These are phyloP conservation scores for Pygmarrhopalites habei DNA, from an alignment of 1,140 invertebrate genomes.

Conservation along the genomic window DNA sequence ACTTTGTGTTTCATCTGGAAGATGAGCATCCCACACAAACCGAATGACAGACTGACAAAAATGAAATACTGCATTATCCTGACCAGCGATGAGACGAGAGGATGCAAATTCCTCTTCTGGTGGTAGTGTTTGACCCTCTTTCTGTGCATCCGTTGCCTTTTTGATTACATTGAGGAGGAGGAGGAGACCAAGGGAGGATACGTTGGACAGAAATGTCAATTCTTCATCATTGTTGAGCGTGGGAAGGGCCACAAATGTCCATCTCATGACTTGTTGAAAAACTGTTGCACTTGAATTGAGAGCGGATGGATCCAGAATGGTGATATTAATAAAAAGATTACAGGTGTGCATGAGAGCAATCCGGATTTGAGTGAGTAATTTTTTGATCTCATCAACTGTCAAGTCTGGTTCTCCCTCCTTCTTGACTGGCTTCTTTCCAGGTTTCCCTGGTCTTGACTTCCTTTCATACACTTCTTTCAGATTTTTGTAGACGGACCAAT, in stretches of 20 bases:
- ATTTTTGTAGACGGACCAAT: constrained; percentile 79
- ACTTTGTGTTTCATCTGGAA: constrained; percentile 75
- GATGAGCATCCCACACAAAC: constrained; percentile 87
- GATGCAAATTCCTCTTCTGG: constrained; percentile 54
- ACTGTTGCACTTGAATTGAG: constrained; percentile 66
- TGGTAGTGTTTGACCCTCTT: constrained; percentile 76
- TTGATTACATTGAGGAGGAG: constrained; percentile 74
- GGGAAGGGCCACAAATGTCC: constrained; percentile 77
- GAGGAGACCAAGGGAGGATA: constrained; percentile 72
- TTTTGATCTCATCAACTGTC: constrained; percentile 31
- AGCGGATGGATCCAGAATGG: constrained; percentile 72
- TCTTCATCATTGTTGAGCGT: constrained; percentile 70
- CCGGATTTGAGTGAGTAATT: constrained; percentile 43
- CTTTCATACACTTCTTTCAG: constrained; percentile 31
- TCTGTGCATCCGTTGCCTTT: constrained; percentile 43
- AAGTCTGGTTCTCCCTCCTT: constrained; percentile 11
- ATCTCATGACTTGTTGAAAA: constrained; percentile 73
- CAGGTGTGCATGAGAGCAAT: constrained; percentile 76
- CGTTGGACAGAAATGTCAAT: constrained; percentile 72
- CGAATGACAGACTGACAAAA: constrained; percentile 80
- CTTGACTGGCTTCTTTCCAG: constrained; percentile 18
- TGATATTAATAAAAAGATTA: constrained; percentile 86
- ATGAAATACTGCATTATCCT: constrained; percentile 45
- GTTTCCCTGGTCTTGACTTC: constrained; percentile 29
- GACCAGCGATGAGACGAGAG: constrained; percentile 30